phyloP scores from a whole-genome alignment of 2,113 vertebrate species.

The Pagrus major region DNA sequence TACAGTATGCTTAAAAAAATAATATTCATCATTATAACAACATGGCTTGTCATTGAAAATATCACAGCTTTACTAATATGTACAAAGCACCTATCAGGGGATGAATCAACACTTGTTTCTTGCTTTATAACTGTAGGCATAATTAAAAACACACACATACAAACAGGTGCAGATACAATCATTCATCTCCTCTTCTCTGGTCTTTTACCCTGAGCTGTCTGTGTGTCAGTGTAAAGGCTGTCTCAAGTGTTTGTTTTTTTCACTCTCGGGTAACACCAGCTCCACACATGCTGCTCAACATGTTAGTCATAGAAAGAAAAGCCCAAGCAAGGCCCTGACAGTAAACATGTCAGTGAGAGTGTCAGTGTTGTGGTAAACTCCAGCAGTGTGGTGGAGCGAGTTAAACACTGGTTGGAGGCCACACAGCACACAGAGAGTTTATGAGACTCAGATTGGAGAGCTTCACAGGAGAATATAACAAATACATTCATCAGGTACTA shows the following conservation, averaged over 20 bases:
- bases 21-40: slow-evolving; percentile 5
- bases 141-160: slow-evolving; percentile 7
- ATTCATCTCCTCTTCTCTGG: slow-evolving; percentile 3
- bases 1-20: slow-evolving; percentile 6
- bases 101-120: background rate
- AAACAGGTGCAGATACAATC: slow-evolving; percentile 33
- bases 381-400: background rate
- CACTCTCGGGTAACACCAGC: background rate
- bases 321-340: background rate
- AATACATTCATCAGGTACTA: slow-evolving; percentile 66
- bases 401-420: background rate
- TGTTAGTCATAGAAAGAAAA: background rate
- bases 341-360: background rate
- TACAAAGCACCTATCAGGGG: background rate
- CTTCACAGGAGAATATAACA: slow-evolving; percentile 19
- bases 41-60: background rate
- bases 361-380: background rate
- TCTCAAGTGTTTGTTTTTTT: background rate
- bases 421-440: slow-evolving; percentile 13
- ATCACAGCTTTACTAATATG: slow-evolving; percentile 25
- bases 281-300: background rate
- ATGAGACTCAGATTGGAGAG: slow-evolving; percentile 25
- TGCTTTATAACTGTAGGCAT: slow-evolving; percentile 8
- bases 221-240: background rate
- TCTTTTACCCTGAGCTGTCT: slow-evolving; percentile 4